Base-by-base conservation (phyloP, 2,888 invertebrate species). In the Polia nebulosa region DNA sequence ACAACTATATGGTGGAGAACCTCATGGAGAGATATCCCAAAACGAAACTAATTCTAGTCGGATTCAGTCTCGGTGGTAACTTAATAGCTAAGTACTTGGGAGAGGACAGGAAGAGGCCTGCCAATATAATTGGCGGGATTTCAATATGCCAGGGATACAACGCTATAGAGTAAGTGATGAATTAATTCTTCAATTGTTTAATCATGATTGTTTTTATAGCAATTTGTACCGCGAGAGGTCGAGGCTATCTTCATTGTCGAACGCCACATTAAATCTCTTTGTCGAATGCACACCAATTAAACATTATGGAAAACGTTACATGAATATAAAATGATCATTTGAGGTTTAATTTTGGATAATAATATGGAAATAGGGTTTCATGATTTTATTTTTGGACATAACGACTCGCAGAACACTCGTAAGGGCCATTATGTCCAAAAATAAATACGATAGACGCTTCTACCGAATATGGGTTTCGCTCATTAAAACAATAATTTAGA, bases 91-190 rank as follows among this genome's bases (percentile, higher is more conserved):
- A 99, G 92, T 99, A 99, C 90, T 96, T 99, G 90, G 99, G 99
- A 44, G 98, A 99, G 93, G 96, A 97, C 22, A 93, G 96, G 76
- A 96, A 96, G 76, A 96, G 97, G 81, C 96, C 97, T 1, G 84
- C 94, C 20, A 97, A 97, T 87, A 97, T 99, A 67, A 97, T 99
- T 84, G 98, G 98, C 60, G 99, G 97, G 34, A 97, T 99, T 85
- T 99, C 99, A 39, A 97, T 99, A 87, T 99, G 99, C 90, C 99
- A 99, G 94, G 99, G 99, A 85, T 99, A 99, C 92, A 98, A 98
- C 92, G 98, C 98, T 51, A 97, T 97, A 72, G 97, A 97, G 98
- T 99, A 95, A 97, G 97, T 97, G 74, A 51, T 49, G 25, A 60
- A 75, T 67, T n/a, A 53, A 61, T 41, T 53, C 56, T 66, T 49